phyloP scores from a whole-genome alignment of 2,113 vertebrate species.

The Odobenus rosmarus region DNA sequence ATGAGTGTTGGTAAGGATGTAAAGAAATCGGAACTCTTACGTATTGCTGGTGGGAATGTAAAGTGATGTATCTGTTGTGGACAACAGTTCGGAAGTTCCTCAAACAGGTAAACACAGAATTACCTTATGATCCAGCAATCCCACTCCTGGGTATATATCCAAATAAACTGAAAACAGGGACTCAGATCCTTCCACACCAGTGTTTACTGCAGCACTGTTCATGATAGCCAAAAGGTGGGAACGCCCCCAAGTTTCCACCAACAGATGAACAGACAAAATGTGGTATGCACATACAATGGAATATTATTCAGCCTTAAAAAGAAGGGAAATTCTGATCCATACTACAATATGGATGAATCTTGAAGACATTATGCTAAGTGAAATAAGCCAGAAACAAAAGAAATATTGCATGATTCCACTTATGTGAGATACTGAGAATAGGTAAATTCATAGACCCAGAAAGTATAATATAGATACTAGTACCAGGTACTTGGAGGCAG shows the following conservation, averaged over 20 bases:
- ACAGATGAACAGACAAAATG: background rate
- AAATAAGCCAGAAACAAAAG: background rate
- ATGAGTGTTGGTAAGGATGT: background rate
- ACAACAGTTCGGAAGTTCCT: background rate
- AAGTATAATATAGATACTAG: background rate
- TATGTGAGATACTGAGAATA: background rate
- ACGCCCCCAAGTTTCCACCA: background rate
- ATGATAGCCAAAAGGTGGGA: background rate
- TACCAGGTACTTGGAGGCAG: background rate
- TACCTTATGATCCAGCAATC: background rate
- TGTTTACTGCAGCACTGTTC: background rate
- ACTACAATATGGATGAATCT: background rate
- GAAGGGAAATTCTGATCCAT: background rate
- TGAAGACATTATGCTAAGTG: background rate
- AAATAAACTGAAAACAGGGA: background rate
- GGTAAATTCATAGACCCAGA: background rate
- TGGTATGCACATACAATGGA: background rate
- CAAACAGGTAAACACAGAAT: background rate
- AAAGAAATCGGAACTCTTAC: background rate
- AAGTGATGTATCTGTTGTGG: background rate
- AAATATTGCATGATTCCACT: background rate
- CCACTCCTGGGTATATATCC: background rate
- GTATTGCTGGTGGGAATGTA: background rate
- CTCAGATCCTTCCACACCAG: background rate
- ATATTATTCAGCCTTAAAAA: background rate